Base-by-base conservation (phyloP, 2,888 invertebrate species). In the Drosophila mettleri region DNA sequence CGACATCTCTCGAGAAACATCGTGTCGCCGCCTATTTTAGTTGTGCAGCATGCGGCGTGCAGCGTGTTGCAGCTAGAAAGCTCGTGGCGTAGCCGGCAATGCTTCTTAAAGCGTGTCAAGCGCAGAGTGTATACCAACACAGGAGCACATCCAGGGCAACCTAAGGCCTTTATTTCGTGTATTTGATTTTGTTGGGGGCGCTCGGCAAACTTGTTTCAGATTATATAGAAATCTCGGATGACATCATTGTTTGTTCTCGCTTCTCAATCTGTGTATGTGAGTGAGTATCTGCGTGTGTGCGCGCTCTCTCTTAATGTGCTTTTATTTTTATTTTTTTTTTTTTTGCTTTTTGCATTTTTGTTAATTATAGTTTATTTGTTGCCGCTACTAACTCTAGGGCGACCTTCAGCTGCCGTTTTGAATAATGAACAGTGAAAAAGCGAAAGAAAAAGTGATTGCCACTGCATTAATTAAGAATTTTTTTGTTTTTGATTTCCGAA, bases 331-430 rank as follows among this genome's bases (percentile, higher is more conserved):
- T 41, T 52, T 33, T 43, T 16, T 31, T 22, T 43, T 31, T 24
- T 52, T 43, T 71, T 55, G 38, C 46, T 51, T 43, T 48, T 38
- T 41, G 34, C 73, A 57, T 66, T 66, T 72, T 76, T 57, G 64
- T 83, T 88, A 80, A 88, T 88, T 83, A 86, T 83, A 76, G 86
- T 86, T 69, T 68, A 65, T 82, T 79, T 88, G 69, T 71, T 86
- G 71, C 69, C 81, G 63, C 52, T 55, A 70, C 73, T 72, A 64
- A 87, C 86, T 81, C 75, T 88, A 73, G 80, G 69, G 68, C 77
- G 77, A 83, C 88, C 88, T 82, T 82, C 63, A 45, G 24, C 38
- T 52, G 48, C 64, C 49, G 24, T 31, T 69, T 61, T 68, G 45
- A 58, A 51, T 46, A 49, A 31, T 43, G 61, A 55, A 12, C 18